Evolutionary conservation across 1,140 invertebrate genomes (phyloP).

Genomic region (Aphis craccivora): DNA sequence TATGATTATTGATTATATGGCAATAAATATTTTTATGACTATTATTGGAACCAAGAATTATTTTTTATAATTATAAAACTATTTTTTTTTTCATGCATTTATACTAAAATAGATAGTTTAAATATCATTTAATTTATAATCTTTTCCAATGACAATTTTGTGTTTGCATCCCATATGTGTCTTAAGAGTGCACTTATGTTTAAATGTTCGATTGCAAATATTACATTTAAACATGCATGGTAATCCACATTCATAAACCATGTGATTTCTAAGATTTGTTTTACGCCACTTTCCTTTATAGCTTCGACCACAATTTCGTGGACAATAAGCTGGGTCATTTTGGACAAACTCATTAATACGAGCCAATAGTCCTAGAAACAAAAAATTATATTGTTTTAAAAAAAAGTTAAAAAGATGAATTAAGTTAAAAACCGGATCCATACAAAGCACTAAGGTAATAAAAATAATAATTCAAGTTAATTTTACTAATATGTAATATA

Average conservation of each 20-base stretch:
- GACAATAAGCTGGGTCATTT: conserved; percentile 53
- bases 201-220: conserved; percentile 69
- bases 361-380: conserved; percentile 24
- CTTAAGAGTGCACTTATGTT: conserved; percentile 71
- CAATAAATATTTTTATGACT: not conserved
- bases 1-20: not conserved
- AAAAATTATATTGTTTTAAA: not conserved
- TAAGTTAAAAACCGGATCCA: conserved; percentile 8
- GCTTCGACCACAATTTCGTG: conserved; percentile 52
- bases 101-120: not conserved
- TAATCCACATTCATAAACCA: conserved; percentile 61
- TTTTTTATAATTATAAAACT: not conserved
- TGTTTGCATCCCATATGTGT: conserved; percentile 63
- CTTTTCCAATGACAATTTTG: conserved; percentile 54
- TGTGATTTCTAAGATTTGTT: conserved; percentile 59
- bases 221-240: conserved; percentile 60
- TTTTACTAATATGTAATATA: conserved; percentile 11
- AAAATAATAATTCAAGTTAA: conserved; percentile 22
- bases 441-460: conserved; percentile 41
- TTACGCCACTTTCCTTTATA: conserved; percentile 67
- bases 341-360: conserved; percentile 38
- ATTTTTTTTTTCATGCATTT: not conserved
- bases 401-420: not conserved
- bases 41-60: not conserved
- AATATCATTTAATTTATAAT: not conserved